Evolutionary conservation across 2,113 vertebrate genomes (phyloP), one percentile per base, ranked within the genome.

Genomic region (Elgaria multicarinata): DNA sequence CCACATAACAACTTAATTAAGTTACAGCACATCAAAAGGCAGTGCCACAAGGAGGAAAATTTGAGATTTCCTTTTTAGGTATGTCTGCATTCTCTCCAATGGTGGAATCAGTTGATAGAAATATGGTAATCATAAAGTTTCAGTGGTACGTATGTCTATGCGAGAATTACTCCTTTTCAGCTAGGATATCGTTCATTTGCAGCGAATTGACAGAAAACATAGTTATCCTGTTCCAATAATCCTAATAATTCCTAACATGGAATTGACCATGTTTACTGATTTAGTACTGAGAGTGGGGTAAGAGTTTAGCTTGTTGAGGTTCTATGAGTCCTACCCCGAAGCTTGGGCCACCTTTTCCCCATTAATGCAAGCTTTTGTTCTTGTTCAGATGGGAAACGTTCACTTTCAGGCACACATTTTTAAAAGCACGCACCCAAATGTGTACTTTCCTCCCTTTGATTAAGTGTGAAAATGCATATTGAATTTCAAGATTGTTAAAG

Each of bases 1-100:
- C 85, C 28, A 3, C 33, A 75, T 69, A n/a, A 5, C 31, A 42
- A 36, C 74, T 89, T 85, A 89, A 85, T 85, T 89, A 78, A 74
- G 79, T 83, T 72, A 31, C 44, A 39, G 72, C 39, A 67, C 82
- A 78, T 78, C 16, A 67, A 55, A 67, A 36, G 80, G 6, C 31
- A 75, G 4, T 16, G 44, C 13, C 13, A 76, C 44, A 75, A 33
- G 72, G 78, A 84, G 26, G 24, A 39, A 76, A 36, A 9, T 67
- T 18, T 6, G 44, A 77, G 39, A 39, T 31, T 67, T 42, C 26
- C 33, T 33, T 85, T 89, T 89, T 28, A 24, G n/a, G 24, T 55
- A 77, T 26, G 67, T n/a, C 74, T 42, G 13, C 42, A 64, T 39
- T 72, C 31, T 33, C 53, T 36, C 20, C 77, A 58, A 9, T 62